Percentiles rank a stretch among this genome's conserved stretches.
Evolutionary conservation across 2,113 vertebrate species (phyloP).

Genomic region (Gymnorhina tibicen): DNA sequence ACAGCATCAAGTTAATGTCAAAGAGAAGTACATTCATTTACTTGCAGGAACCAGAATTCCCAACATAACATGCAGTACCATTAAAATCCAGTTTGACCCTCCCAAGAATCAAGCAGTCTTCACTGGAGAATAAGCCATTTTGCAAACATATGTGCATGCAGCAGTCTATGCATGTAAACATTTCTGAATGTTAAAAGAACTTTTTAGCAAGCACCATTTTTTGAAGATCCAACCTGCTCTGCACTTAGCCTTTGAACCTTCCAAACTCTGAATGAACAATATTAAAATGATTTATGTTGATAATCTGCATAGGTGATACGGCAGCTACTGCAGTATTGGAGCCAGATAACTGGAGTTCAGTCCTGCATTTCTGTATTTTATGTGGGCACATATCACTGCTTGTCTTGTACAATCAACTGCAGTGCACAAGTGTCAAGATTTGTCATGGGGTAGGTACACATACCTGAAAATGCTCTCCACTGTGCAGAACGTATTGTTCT

Average conservation of each 20-base stretch:
- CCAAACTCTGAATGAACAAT: background rate
- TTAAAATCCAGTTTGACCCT: background rate
- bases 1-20: background rate
- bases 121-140: background rate
- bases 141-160: background rate
- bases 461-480: background rate
- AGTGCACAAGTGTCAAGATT: background rate
- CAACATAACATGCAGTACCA: background rate
- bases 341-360: background rate
- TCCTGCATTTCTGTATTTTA: background rate
- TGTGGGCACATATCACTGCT: background rate
- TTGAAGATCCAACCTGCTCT: background rate
- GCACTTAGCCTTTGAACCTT: slow-evolving; percentile 15
- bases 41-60: background rate
- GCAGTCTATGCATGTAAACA: background rate
- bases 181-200: background rate
- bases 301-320: background rate
- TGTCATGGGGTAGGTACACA: background rate
- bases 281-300: slow-evolving; percentile 1
- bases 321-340: background rate
- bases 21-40: background rate
- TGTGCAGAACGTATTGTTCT: background rate
- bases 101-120: background rate
- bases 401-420: background rate
- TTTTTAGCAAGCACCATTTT: background rate